These are phyloP conservation scores for Protonibea diacanthus DNA, from an alignment of 2,797 vertebrate genomes.

Conservation along the genomic window DNA sequence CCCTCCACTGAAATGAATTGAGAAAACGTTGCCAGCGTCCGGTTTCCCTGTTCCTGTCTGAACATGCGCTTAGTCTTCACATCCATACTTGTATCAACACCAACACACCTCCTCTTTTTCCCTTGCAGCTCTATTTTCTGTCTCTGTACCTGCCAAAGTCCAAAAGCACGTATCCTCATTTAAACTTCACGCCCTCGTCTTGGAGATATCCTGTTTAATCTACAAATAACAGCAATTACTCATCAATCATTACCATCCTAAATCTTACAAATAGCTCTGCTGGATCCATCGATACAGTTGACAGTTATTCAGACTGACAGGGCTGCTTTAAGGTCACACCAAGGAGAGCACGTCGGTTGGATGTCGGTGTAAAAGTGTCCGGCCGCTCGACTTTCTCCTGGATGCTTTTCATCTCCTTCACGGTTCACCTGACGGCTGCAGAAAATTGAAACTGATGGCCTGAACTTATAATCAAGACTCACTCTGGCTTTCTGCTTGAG, in stretches of 20 bases:
- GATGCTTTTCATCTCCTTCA: neutral
- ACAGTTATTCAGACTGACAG: neutral
- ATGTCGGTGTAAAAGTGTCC: neutral
- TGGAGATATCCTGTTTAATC: neutral
- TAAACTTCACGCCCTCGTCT: neutral
- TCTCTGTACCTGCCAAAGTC: neutral
- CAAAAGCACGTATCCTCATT: neutral
- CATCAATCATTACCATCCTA: neutral
- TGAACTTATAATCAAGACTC: neutral
- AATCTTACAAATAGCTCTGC: neutral
- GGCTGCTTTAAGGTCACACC: neutral
- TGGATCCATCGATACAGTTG: neutral
- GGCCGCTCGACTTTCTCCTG: neutral
- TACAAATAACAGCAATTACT: neutral
- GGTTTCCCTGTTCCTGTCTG: too few relatives aligned
- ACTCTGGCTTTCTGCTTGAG: neutral
- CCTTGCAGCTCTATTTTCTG: neutral
- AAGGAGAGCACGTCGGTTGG: neutral
- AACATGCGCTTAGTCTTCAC: neutral
- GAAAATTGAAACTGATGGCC: neutral
- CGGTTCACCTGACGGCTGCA: neutral
- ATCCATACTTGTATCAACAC: neutral
- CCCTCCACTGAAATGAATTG: too few relatives aligned
- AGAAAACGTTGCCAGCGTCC: too few relatives aligned
- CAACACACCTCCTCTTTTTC: neutral